Conservation (phyloP, 2,113 vertebrate species). For the Oryzias curvinotus region DNA sequence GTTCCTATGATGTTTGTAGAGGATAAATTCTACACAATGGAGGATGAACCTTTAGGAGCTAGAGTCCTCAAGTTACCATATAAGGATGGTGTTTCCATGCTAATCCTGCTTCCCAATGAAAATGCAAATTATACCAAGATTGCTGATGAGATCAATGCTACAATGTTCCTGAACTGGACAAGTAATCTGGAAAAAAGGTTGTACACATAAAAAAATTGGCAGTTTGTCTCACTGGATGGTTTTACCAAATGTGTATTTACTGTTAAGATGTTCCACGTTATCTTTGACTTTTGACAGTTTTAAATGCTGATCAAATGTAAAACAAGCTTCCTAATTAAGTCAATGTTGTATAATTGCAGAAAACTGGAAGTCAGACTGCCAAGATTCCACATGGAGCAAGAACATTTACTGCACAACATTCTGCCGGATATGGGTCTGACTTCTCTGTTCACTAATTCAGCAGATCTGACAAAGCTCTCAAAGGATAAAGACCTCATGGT, state of each 20-base stretch:
- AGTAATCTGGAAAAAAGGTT: slow-evolving; percentile 73
- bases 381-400: slow-evolving; percentile 88
- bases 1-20: slow-evolving; percentile 87
- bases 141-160: slow-evolving; percentile 84
- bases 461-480: slow-evolving; percentile 82
- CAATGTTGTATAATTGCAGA: slow-evolving; percentile 54
- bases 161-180: slow-evolving; percentile 83
- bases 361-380: slow-evolving; percentile 86
- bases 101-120: slow-evolving; percentile 84
- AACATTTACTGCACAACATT: slow-evolving; percentile 82
- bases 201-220: neutral
- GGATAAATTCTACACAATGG: slow-evolving; percentile 74
- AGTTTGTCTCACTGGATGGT: neutral
- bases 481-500: slow-evolving; percentile 70
- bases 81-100: slow-evolving; percentile 82
- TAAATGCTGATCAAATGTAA: too few species aligned
- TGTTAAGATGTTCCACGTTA: too few species aligned
- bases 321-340: too few species aligned
- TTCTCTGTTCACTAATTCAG: slow-evolving; percentile 76
- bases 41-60: slow-evolving; percentile 77
- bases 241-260: neutral
- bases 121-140: slow-evolving; percentile 80
- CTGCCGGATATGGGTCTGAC: slow-evolving; percentile 83
- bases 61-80: slow-evolving; percentile 88
- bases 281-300: too few species aligned